phyloP scores from a whole-genome alignment of 2,113 vertebrate species.

The Panthera leo region DNA sequence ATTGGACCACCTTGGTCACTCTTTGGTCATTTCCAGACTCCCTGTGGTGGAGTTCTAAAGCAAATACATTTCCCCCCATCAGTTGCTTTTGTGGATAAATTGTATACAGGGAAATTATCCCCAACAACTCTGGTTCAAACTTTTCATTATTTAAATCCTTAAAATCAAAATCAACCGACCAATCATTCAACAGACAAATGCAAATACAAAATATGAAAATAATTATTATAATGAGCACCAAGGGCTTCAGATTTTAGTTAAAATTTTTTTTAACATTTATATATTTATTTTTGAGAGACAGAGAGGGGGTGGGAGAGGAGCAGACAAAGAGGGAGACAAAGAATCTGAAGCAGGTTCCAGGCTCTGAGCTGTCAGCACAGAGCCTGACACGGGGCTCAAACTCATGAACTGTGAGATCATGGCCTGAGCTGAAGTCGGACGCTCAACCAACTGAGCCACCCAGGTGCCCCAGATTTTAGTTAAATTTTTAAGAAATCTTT shows the following conservation, averaged over 20 bases:
- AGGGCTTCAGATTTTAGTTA: background rate
- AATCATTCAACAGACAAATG: background rate
- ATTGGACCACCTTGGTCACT: background rate
- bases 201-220: constrained; percentile 30
- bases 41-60: background rate
- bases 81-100: background rate
- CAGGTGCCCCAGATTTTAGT: background rate
- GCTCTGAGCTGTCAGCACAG: no score
- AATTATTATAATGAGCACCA: background rate
- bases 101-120: background rate
- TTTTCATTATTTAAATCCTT: background rate
- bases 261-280: background rate
- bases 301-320: no score
- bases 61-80: background rate
- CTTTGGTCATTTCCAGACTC: background rate
- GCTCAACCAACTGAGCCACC: no score
- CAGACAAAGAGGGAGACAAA: no score
- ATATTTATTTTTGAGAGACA: no score
- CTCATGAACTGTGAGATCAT: no score
- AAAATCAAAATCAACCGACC: constrained; percentile 12
- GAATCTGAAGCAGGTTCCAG: no score
- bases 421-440: no score
- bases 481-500: background rate
- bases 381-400: no score
- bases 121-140: background rate